Conservation (phyloP, 2,113 vertebrate genomes). For the Mesitornis unicolor region DNA sequence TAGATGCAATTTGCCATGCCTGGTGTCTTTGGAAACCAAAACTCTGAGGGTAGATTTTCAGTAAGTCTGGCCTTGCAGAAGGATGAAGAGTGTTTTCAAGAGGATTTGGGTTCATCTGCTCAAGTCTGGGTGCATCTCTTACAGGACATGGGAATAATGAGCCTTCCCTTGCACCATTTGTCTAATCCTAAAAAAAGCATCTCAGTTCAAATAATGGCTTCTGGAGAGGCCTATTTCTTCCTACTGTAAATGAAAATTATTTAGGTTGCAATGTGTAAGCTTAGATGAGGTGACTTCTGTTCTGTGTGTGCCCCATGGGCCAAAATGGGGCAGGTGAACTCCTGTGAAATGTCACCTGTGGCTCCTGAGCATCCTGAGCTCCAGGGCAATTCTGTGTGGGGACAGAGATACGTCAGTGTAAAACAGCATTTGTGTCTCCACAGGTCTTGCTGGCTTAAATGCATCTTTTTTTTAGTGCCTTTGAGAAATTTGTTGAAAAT, state of each 20-base stretch:
- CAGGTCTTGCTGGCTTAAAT: not conserved
- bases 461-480: not conserved
- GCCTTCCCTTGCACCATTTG: not conserved
- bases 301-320: not conserved
- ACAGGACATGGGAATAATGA: accelerated
- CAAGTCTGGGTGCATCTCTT: not conserved
- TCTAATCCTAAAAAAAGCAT: not conserved
- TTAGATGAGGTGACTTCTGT: not conserved
- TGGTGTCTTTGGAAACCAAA: not conserved
- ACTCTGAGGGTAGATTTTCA: not conserved
- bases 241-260: not conserved
- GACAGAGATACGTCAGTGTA: not conserved
- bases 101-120: not conserved
- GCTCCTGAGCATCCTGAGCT: not conserved
- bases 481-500: not conserved
- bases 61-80: not conserved
- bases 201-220: not conserved
- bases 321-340: not conserved
- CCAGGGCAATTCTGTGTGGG: not conserved
- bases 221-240: not conserved
- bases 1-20: not conserved
- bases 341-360: accelerated
- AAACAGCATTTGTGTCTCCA: not conserved
- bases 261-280: not conserved
- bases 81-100: not conserved